A percentile compares a stretch with the other conserved stretches of the same genome.
These are phyloP conservation scores for Zonitis immaculata DNA, from an alignment of 2,888 invertebrate genomes.

Conservation along the genomic window DNA sequence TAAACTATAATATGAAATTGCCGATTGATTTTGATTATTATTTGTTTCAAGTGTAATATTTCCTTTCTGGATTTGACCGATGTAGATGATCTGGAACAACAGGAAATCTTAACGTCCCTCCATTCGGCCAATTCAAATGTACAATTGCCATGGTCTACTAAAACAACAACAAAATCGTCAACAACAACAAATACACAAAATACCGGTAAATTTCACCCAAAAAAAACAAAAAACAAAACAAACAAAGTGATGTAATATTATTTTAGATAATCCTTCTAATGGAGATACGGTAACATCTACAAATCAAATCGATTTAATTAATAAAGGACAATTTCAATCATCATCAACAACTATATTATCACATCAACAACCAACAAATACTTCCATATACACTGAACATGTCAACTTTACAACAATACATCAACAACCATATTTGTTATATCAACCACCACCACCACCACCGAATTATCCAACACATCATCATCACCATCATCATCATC, in stretches of 20 bases:
- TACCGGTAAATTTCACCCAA: neutral
- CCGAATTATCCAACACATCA: slow-evolving; percentile 10
- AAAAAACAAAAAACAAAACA: neutral
- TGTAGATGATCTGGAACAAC: slow-evolving; percentile 64
- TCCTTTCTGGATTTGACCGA: slow-evolving; percentile 72
- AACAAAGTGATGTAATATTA: slow-evolving; percentile 61
- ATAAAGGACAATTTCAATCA: neutral
- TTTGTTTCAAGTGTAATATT: slow-evolving; percentile 35
- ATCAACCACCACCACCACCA: neutral
- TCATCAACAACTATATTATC: slow-evolving; percentile 7
- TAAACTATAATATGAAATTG: too few relatives aligned
- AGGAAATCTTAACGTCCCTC: slow-evolving; percentile 59
- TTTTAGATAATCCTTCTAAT: slow-evolving; percentile 51
- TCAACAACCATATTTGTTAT: neutral
- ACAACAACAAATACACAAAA: slow-evolving; percentile 15
- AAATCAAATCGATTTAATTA: slow-evolving; percentile 3
- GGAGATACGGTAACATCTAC: slow-evolving; percentile 1
- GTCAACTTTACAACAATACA: slow-evolving; percentile 5
- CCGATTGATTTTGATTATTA: too few relatives aligned
- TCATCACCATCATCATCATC: slow-evolving; percentile 2
- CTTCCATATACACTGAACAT: slow-evolving; percentile 8
- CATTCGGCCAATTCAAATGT: slow-evolving; percentile 48
- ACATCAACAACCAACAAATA: slow-evolving; percentile 4
- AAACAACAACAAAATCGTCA: slow-evolving; percentile 13
- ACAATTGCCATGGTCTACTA: slow-evolving; percentile 43